Evolutionary conservation across 2,113 vertebrate species (phyloP), one percentile per base, ranked within the genome.

Genomic region (Cygnus atratus): DNA sequence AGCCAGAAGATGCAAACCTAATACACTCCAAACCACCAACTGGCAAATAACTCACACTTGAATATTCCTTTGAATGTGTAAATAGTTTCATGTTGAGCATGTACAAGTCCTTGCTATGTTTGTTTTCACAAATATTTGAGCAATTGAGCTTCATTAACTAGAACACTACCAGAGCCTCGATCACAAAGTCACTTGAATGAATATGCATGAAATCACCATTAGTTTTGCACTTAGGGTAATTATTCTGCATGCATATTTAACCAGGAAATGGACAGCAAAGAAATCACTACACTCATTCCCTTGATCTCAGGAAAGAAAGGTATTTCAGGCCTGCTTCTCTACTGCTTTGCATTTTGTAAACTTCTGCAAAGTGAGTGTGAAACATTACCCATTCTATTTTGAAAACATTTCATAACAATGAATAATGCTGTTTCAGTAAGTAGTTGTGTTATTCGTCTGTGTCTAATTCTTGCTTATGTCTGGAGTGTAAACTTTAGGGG

Each of bases 171-270:
- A 58, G 88, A 81, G 28, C 25, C 68, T 81, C 7, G 3, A 90
- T 94, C 88, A 82, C 86, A 89, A 91, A 82, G 74, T 89, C 54
- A 46, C 44, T 76, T 82, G 66, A 93, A 95, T 96, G 90, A 88
- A 88, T 88, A 91, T 94, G 91, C 86, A 95, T 95, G 92, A 95
- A 96, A 95, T 92, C 84, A 85, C 88, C 82, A 92, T 88, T 95
- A 92, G 90, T 93, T 88, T 90, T 95, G 87, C 86, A 76, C 83
- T 93, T 79, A 86, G 50, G 82, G 41, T 88, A 92, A 90, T 86
- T 77, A 90, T 63, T 84, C 74, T 92, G 70, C 39, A 80, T 62
- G 87, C 65, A 80, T 70, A 74, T 93, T 94, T 93, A 96, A 82
- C 58, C 41, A 83, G 84, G 72, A 92, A 93, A 85, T 35, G 43